These are phyloP conservation scores for Sebastes miniatus DNA, from an alignment of 2,797 vertebrate genomes.

Conservation along the genomic window DNA sequence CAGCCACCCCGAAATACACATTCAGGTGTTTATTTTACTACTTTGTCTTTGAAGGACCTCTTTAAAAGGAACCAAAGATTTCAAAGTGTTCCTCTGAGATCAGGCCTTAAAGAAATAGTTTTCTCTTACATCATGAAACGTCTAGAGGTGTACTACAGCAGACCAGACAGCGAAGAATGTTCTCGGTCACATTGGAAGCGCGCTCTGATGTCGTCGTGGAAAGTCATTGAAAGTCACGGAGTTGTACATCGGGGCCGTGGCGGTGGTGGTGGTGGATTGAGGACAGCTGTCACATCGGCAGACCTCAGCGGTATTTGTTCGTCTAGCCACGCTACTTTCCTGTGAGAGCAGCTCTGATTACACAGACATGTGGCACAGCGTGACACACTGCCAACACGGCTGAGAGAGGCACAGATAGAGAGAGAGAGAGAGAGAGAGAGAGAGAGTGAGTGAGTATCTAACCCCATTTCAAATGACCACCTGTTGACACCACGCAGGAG, in stretches of 20 bases:
- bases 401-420: background rate
- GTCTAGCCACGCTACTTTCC: conserved; percentile 55
- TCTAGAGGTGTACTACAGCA: background rate
- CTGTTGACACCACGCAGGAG: conserved; percentile 43
- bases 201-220: background rate
- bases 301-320: conserved; percentile 18
- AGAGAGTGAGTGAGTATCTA: background rate
- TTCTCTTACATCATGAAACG: background rate
- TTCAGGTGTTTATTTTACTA: too few relatives aligned
- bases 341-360: conserved; percentile 52
- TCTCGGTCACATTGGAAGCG: background rate
- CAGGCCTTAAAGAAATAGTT: background rate
- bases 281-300: conserved; percentile 44
- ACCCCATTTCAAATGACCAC: conserved; percentile 53
- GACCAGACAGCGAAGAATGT: background rate
- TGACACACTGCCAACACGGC: conserved; percentile 33
- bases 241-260: background rate
- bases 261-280: background rate
- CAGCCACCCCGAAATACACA: too few relatives aligned
- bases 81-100: background rate
- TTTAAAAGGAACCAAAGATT: too few relatives aligned
- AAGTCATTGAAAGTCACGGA: conserved; percentile 6
- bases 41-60: too few relatives aligned
- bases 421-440: background rate
- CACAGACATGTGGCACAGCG: conserved; percentile 45